Conservation (phyloP, 2,797 vertebrate genomes). For the Percopsis omiscomaycus region DNA sequence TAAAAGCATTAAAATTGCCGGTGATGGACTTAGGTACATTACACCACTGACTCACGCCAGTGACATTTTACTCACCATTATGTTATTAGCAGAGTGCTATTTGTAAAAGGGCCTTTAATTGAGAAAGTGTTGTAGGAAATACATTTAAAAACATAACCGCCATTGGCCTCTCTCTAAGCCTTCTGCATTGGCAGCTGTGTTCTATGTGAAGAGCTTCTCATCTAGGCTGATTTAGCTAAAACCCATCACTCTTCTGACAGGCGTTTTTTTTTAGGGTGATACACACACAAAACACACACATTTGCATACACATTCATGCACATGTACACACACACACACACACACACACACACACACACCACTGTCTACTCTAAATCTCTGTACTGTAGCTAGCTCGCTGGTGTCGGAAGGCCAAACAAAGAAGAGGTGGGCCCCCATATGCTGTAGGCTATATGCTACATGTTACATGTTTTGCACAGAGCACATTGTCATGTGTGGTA, state of each 20-base stretch:
- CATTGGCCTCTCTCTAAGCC: slow-evolving; percentile 39
- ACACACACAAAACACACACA: slow-evolving; percentile 17
- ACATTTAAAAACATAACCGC: slow-evolving; percentile 63
- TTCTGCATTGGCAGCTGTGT: slow-evolving; percentile 55
- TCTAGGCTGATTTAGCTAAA: slow-evolving; percentile 62
- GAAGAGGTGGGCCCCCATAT: neutral
- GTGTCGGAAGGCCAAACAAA: neutral
- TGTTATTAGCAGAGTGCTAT: slow-evolving; percentile 80
- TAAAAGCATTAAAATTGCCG: slow-evolving; percentile 81
- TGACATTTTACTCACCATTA: slow-evolving; percentile 84
- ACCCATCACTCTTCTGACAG: slow-evolving; percentile 51
- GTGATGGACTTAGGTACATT: slow-evolving; percentile 82
- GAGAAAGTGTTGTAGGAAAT: slow-evolving; percentile 71
- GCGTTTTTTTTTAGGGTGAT: slow-evolving; percentile 28
- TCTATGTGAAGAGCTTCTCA: slow-evolving; percentile 59
- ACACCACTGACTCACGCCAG: slow-evolving; percentile 72
- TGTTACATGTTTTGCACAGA: neutral
- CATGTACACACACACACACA: slow-evolving; percentile 12
- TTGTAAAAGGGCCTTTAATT: slow-evolving; percentile 76
- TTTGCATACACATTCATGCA: neutral
- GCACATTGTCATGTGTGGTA: neutral
- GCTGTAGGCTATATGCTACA: neutral
- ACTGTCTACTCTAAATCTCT: slow-evolving; percentile 14
- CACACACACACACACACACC: slow-evolving; percentile 1
- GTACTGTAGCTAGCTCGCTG: neutral